Percentiles rank a stretch among this genome's conserved stretches.
phyloP scores from a whole-genome alignment of 1,140 invertebrate species.

The Zaprionus nigranus region DNA sequence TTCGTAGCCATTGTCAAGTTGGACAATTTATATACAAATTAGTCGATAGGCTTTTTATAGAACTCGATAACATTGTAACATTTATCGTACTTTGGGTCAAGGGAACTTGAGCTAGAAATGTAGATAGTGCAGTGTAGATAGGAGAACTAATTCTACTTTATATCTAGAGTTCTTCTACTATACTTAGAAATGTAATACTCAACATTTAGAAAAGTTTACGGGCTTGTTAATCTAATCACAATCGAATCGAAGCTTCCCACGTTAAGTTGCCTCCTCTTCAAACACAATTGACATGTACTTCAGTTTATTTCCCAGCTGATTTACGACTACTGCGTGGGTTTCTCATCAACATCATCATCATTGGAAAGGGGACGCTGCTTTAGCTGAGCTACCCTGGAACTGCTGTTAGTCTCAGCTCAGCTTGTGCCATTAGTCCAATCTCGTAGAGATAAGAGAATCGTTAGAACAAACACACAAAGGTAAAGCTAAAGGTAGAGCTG shows the following conservation, averaged over 20 bases:
- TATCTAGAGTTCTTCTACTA: background rate
- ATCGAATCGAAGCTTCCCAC: conserved; percentile 16
- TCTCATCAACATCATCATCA: background rate
- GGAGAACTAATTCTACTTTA: background rate
- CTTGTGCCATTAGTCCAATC: conserved; percentile 9
- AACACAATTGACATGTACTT: conserved; percentile 4
- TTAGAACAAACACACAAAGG: background rate
- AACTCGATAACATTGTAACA: conserved; percentile 16
- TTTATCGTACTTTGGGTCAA: too few species aligned
- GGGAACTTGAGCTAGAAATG: background rate
- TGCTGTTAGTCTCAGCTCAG: background rate
- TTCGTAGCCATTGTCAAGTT: conserved; percentile 49
- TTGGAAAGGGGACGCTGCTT: background rate
- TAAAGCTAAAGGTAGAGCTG: background rate
- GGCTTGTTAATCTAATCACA: background rate
- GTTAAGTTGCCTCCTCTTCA: background rate
- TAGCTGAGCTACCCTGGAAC: background rate
- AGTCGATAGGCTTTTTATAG: background rate
- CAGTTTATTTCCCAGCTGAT: conserved; percentile 37
- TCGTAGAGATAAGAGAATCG: conserved; percentile 19
- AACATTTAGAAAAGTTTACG: background rate
- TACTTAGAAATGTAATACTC: too few species aligned
- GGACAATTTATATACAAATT: conserved; percentile 21
- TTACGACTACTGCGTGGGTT: conserved; percentile 18
- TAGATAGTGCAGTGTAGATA: too few species aligned